These are phyloP conservation scores for Coregonus clupeaformis DNA, from an alignment of 2,113 vertebrate genomes.

Conservation along the genomic window DNA sequence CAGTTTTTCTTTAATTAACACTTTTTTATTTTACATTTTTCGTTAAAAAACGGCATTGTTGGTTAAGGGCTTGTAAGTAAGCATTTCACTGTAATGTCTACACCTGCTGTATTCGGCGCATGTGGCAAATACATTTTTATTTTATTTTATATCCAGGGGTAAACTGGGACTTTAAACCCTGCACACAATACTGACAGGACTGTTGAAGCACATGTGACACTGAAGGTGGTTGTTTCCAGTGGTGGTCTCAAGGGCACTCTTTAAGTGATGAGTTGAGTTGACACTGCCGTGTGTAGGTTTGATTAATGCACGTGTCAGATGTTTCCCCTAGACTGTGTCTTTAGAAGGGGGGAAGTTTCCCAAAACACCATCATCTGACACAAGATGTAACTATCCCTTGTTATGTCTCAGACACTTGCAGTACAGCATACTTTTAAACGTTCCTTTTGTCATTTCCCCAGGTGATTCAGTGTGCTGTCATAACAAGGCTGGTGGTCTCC, in stretches of 20 bases:
- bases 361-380: slow-evolving; percentile 55
- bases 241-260: slow-evolving; percentile 65
- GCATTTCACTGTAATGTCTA: no score
- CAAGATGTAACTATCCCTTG: slow-evolving; percentile 14
- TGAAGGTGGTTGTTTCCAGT: slow-evolving; percentile 69
- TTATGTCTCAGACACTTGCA: slow-evolving; percentile 30
- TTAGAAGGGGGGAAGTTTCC: slow-evolving; percentile 67
- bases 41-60: no score
- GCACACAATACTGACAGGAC: slow-evolving; percentile 10
- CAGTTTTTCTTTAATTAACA: no score
- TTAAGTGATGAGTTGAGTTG: slow-evolving; percentile 70
- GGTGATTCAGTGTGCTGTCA: slow-evolving; percentile 39
- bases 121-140: no score
- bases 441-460: slow-evolving; percentile 11
- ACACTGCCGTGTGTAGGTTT: slow-evolving; percentile 64
- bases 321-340: slow-evolving; percentile 71
- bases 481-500: slow-evolving; percentile 26
- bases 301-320: slow-evolving; percentile 74
- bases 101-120: no score
- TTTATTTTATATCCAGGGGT: no score
- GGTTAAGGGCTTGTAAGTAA: no score
- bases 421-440: not conserved
- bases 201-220: slow-evolving; percentile 52
- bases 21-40: no score
- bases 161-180: no score